Percentiles rank a stretch among this genome's conserved stretches.
phyloP scores from a whole-genome alignment of 2,888 invertebrate species.

The Zygogramma bicolorata region DNA sequence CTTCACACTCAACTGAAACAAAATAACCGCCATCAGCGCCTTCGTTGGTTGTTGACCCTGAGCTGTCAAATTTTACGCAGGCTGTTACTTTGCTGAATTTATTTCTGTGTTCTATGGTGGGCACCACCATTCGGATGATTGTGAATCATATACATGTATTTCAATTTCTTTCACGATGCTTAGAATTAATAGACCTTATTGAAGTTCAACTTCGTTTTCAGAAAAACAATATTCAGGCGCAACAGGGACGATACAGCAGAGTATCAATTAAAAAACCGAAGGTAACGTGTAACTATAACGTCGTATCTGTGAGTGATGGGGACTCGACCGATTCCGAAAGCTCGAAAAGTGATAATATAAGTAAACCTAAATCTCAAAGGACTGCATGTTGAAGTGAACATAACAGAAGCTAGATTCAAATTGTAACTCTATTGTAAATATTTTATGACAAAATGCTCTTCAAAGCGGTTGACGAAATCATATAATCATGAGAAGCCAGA shows the following conservation, averaged over 20 bases:
- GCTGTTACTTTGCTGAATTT: too few relatives aligned
- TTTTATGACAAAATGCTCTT: conserved; percentile 55
- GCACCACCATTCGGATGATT: too few relatives aligned
- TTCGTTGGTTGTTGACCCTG: too few relatives aligned
- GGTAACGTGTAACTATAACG: conserved; percentile 67
- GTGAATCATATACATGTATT: not conserved
- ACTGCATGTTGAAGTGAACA: conserved; percentile 60
- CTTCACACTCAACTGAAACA: too few relatives aligned
- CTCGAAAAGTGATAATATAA: conserved; percentile 62
- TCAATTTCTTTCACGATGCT: not conserved
- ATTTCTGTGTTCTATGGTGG: too few relatives aligned
- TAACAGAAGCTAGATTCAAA: conserved; percentile 25
- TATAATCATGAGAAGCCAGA: too few relatives aligned
- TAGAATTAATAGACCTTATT: not conserved
- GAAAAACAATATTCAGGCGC: conserved; percentile 62
- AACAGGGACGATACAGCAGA: conserved; percentile 63
- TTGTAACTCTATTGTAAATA: conserved; percentile 51
- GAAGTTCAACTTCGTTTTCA: conserved; percentile 55
- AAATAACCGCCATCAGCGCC: too few relatives aligned
- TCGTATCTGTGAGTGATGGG: conserved; percentile 65
- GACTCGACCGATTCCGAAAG: conserved; percentile 65
- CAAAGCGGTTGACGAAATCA: too few relatives aligned
- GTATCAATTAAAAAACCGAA: conserved; percentile 67
- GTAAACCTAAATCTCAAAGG: conserved; percentile 60
- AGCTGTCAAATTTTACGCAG: too few relatives aligned